These are phyloP conservation scores for Charadrius vociferus DNA, from an alignment of 2,113 vertebrate genomes.

Conservation along the genomic window DNA sequence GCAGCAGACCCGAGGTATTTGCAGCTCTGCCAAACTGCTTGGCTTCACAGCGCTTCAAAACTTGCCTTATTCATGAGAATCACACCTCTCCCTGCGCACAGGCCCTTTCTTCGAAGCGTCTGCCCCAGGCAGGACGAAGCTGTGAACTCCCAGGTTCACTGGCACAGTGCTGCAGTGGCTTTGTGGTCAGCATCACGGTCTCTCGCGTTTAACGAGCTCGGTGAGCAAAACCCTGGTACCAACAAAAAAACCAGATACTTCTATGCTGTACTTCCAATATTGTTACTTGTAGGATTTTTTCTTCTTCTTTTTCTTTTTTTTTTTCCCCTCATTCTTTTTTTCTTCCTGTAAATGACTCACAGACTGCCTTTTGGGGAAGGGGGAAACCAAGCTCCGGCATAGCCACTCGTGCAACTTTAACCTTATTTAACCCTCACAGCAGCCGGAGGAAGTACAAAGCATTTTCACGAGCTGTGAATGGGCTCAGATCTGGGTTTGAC, in stretches of 20 bases:
- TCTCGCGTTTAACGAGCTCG: not conserved
- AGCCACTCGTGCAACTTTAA: not conserved
- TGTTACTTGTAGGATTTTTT: not conserved
- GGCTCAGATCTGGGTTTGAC: conserved; percentile 40
- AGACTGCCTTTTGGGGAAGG: not conserved
- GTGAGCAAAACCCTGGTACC: not conserved
- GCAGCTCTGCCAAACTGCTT: not conserved
- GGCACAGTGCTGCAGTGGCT: not conserved
- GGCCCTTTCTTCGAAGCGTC: not conserved
- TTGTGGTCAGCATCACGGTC: conserved; percentile 13
- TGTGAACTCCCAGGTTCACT: not conserved
- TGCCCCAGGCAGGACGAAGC: not conserved
- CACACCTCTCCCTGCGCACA: not conserved
- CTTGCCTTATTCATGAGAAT: not conserved
- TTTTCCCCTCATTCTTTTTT: not conserved
- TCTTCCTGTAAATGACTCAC: not conserved
- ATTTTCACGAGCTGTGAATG: conserved; percentile 53
- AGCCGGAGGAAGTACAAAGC: conserved; percentile 51
- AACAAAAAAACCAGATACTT: not conserved
- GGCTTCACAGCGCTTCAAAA: not conserved
- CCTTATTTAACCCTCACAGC: conserved; percentile 50
- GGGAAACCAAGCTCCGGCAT: not conserved
- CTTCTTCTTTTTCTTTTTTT: not conserved
- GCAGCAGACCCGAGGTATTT: not conserved
- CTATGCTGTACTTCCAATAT: not conserved